These are phyloP conservation scores for Formica exsecta DNA, from an alignment of 1,140 invertebrate species.

Conservation along the genomic window DNA sequence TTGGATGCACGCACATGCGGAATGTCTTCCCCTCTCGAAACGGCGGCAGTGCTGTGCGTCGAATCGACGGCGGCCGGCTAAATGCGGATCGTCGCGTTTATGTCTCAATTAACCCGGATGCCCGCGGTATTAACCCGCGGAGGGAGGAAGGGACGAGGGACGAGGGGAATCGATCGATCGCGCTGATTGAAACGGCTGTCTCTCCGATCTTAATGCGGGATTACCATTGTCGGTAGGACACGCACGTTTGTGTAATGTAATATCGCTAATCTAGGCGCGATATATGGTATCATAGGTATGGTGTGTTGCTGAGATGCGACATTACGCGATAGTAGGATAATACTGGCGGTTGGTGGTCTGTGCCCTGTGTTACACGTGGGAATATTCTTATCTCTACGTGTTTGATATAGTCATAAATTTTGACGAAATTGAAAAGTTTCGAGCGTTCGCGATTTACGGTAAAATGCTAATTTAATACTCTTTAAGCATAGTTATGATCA, in stretches of 20 bases:
- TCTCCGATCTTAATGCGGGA: slow-evolving; percentile 55
- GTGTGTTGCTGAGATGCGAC: slow-evolving; percentile 27
- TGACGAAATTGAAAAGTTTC: slow-evolving; percentile 10
- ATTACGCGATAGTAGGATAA: slow-evolving; percentile 50
- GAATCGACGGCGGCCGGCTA: slow-evolving; percentile 16
- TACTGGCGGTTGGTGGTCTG: slow-evolving; percentile 33
- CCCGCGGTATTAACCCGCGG: slow-evolving; percentile 43
- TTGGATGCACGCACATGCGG: slow-evolving; percentile 59
- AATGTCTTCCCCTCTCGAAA: slow-evolving; percentile 72
- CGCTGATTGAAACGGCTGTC: slow-evolving; percentile 61
- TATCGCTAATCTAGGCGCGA: slow-evolving; percentile 53
- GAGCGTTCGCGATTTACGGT: background rate
- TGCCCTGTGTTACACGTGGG: background rate
- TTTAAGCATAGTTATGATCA: background rate
- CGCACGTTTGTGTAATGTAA: slow-evolving; percentile 48
- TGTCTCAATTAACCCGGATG: slow-evolving; percentile 63
- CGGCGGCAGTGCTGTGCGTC: background rate
- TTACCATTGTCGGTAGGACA: slow-evolving; percentile 55
- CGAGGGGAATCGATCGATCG: slow-evolving; percentile 53
- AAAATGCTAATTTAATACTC: slow-evolving; percentile 7
- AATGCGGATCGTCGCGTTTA: slow-evolving; percentile 56
- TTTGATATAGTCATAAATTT: slow-evolving; percentile 35
- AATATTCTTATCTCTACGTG: slow-evolving; percentile 33
- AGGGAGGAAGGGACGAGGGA: background rate
- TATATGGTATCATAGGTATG: slow-evolving; percentile 28